These are phyloP conservation scores for Pseudoips prasinana DNA, from an alignment of 2,888 invertebrate genomes.

Conservation along the genomic window DNA sequence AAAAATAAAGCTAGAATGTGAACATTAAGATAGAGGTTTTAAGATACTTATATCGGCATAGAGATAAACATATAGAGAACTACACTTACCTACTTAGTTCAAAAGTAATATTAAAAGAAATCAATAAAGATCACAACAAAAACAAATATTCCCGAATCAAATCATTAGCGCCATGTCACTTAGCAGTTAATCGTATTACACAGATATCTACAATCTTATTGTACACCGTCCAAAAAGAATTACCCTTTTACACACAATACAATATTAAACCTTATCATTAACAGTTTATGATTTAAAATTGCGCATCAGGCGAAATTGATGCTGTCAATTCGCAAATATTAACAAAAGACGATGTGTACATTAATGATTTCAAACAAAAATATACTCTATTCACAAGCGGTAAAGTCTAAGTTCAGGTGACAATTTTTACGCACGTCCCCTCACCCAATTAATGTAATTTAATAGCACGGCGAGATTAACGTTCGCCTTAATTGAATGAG, in stretches of 20 bases:
- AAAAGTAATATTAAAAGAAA: too few relatives aligned
- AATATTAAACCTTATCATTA: constrained; percentile 32
- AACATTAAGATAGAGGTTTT: too few relatives aligned
- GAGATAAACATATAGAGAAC: too few relatives aligned
- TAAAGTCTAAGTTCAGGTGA: constrained; percentile 32
- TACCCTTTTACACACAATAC: constrained; percentile 20
- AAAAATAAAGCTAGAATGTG: too few relatives aligned
- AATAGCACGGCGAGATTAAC: constrained; percentile 77
- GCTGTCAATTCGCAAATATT: constrained; percentile 66
- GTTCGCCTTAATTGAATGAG: constrained; percentile 73
- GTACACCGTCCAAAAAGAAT: constrained; percentile 52
- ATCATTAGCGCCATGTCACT: constrained; percentile 76
- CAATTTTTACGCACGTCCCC: constrained; percentile 45
- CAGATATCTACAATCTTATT: constrained; percentile 71
- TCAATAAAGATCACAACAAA: constrained; percentile 27
- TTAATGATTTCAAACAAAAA: constrained; percentile 32
- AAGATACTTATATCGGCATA: too few relatives aligned
- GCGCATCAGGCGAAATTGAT: constrained; percentile 30
- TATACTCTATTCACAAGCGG: constrained; percentile 34
- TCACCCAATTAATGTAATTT: constrained; percentile 78
- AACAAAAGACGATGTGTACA: constrained; percentile 54
- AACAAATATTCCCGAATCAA: constrained; percentile 55
- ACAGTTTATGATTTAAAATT: constrained; percentile 39
- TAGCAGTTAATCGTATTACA: constrained; percentile 76
- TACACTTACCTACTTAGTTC: too few relatives aligned